Percentiles rank a stretch among this genome's conserved stretches.
These are phyloP conservation scores for Cyphomyrus discorhynchus DNA, from an alignment of 2,113 vertebrate species.

Conservation along the genomic window DNA sequence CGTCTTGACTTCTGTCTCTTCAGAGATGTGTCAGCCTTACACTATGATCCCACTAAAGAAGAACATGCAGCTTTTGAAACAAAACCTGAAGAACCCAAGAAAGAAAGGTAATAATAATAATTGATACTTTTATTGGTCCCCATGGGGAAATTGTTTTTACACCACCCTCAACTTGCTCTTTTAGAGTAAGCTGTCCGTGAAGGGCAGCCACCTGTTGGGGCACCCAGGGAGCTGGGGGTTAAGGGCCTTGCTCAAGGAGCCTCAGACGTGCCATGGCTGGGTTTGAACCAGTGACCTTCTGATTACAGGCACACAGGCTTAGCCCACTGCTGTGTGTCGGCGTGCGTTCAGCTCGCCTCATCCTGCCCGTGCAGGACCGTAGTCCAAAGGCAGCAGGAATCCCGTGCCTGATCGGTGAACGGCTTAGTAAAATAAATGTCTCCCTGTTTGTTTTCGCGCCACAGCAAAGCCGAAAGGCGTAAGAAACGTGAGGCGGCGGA, in stretches of 20 bases:
- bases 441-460: background rate
- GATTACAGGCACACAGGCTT: no score
- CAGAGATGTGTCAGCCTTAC: slow-evolving; percentile 78
- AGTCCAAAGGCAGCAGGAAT: background rate
- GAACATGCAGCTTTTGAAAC: slow-evolving; percentile 81
- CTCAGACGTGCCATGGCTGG: no score
- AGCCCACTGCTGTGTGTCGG: background rate
- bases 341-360: background rate
- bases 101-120: slow-evolving; percentile 67
- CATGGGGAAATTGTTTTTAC: no score
- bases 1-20: background rate
- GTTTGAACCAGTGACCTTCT: no score
- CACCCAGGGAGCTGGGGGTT: no score
- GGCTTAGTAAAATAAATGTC: background rate
- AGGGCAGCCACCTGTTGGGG: no score
- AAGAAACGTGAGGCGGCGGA: slow-evolving; percentile 71
- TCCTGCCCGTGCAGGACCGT: no score
- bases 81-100: slow-evolving; percentile 52
- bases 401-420: background rate
- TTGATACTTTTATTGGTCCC: no score
- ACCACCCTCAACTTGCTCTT: no score
- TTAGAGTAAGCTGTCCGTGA: no score
- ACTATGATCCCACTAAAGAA: slow-evolving; percentile 81
- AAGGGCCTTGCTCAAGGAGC: no score
- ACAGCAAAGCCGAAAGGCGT: slow-evolving; percentile 68